Evolutionary conservation across 2,797 vertebrate species (phyloP), one percentile per base, ranked within the genome.

Genomic region (Hippoglossus hippoglossus): DNA sequence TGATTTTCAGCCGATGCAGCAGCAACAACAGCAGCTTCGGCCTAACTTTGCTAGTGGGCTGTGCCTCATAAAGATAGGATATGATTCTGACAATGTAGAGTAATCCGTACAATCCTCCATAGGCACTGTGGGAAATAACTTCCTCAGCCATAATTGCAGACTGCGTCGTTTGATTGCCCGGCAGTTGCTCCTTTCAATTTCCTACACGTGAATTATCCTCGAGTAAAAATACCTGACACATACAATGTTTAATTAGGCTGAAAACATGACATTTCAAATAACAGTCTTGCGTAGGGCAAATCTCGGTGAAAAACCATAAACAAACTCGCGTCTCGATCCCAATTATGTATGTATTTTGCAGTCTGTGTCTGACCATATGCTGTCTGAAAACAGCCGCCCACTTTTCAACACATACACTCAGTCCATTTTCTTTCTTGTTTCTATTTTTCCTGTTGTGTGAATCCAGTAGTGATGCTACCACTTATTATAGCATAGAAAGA

Each of bases 401-500:
- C 62, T 58, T 41, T 67, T 66, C 70, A 1, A 60, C 16, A 16
- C 44, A 28, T 22, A 3, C 22, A 2, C 8, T 59, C 56, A 12
- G 66, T 74, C 73, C 63, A 16, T 70, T 79, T 50, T 25, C 15
- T 50, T 60, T 84, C 24, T 63, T 13, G 16, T 49, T 72, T 34
- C 57, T 4, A 9, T 73, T 67, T 80, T 69, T 63, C 59, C 63
- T 52, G 75, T 66, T 13, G 72, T 71, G 25, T 87, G 81, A 81
- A 88, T 80, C 84, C 73, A 75, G 77, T 86, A 81, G 70, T 85
- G 80, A 82, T 80, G 71, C 84, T 62, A 47, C 75, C 64, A 75
- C 81, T 82, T 85, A 85, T 86, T 88, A 85, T 76, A 86, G 76
- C 58, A 7, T 53, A 47, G 71, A 71, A 77, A 72, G 73, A 76